Evolutionary conservation across 2,113 vertebrate species (phyloP), one percentile per base, ranked within the genome.

Genomic region (Jaculus jaculus): DNA sequence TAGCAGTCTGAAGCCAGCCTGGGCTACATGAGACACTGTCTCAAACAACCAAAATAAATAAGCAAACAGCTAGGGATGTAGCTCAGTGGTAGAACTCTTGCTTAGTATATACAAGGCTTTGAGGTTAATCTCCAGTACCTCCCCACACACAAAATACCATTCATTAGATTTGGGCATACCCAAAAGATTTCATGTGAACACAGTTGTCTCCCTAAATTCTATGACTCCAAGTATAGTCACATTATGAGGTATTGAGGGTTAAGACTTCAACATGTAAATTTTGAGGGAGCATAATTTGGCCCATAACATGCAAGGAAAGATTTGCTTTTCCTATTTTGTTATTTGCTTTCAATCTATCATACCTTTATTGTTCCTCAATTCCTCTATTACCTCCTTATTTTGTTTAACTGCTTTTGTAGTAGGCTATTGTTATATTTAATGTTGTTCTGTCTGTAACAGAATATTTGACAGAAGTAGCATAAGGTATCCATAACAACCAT

Each of bases 311-410:
- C 61, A 84, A 68, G 11, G 68, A 74, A 89, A 75, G 51, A 68
- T 23, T 58, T 65, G 34, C 30, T 71, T 78, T 17, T 77, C 28
- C 16, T 51, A 58, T 77, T 85, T 91, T 84, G 68, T 15, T 92
- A 7, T 82, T 94, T 84, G 51, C 89, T 90, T 88, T 34, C 54
- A 4, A 39, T 34, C 15, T 74, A 3, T 69, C 20, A 63, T 85
- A 26, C 39, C 65, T 89, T 34, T 92, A 69, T 90, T 79, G 7
- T 81, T 37, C 37, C 37, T 87, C 47, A 74, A 2, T 69, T 80
- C 28, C 34, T 89, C 42, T 37, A 37, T 84, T 96, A 72, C 24
- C 71, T 83, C 83, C 42, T 81, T 66, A 83, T 84, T 84, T 79
- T 87, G 61, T 84, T 84, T 72, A 58, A 47, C 54, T 80, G n/a